A percentile compares a stretch with the other conserved stretches of the same genome.
Conservation (phyloP, 2,888 invertebrate genomes). For the Dichetophora obliterata region DNA sequence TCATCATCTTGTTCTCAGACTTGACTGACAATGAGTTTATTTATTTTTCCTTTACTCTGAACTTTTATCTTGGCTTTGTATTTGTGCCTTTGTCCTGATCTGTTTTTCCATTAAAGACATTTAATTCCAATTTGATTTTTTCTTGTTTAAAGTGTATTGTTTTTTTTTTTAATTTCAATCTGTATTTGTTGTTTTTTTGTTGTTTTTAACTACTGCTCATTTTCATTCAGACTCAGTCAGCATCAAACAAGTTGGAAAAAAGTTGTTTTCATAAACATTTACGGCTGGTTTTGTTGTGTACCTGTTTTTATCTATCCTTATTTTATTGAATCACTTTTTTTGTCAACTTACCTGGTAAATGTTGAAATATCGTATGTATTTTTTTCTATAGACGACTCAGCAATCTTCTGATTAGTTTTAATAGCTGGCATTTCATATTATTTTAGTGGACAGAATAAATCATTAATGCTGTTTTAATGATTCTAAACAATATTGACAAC, state of each 20-base stretch:
- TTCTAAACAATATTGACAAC: too few relatives aligned
- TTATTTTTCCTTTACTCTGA: constrained; percentile 33
- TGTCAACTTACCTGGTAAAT: too few relatives aligned
- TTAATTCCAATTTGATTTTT: constrained; percentile 33
- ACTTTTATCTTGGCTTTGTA: constrained; percentile 21
- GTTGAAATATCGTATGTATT: too few relatives aligned
- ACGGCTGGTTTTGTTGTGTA: not conserved
- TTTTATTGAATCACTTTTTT: not conserved
- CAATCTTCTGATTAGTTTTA: too few relatives aligned
- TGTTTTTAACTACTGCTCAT: not conserved
- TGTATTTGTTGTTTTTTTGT: not conserved
- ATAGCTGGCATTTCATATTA: too few relatives aligned
- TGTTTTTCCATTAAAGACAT: constrained; percentile 22
- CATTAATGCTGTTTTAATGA: too few relatives aligned
- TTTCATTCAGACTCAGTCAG: constrained; percentile 1
- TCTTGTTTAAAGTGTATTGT: not conserved
- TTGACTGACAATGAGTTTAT: not conserved
- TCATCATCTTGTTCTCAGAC: not conserved
- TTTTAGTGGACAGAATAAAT: too few relatives aligned
- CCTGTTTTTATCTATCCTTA: not conserved
- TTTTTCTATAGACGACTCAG: too few relatives aligned
- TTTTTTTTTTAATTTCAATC: not conserved
- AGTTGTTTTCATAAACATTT: not conserved
- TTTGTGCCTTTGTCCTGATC: constrained; percentile 20
- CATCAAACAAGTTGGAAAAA: not conserved